Base-by-base conservation (phyloP, 1,140 invertebrate genomes). In the Xylocopa sonorina region DNA sequence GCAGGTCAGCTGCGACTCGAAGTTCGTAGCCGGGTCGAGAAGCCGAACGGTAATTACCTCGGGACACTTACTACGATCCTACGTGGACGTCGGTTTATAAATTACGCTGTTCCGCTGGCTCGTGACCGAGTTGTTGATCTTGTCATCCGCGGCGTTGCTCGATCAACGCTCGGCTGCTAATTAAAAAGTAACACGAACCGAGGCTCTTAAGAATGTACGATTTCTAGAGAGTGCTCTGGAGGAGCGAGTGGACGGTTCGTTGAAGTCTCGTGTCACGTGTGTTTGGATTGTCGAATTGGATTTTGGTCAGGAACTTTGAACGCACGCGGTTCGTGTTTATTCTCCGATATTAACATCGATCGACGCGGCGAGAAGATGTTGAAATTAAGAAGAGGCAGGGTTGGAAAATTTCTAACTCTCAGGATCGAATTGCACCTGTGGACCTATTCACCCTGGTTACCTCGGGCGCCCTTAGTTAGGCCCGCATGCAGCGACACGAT, bases 11-110 rank as follows among this genome's bases (percentile, higher is more conserved):
- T 82, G 83, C 69, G 88, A 87, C 84, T 90, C 83, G 74, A 86
- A 89, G 87, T 88, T 88, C 86, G 88, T 88, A 81, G n/a, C n/a
- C 82, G 81, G 82, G 82, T 71, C 68, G 78, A 57, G 84, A 58
- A 74, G 83, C 80, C 71, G 83, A 73, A 82, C 80, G 88, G 81
- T 90, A 91, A 91, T 91, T 90, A 90, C 90, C 82, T 86, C 87
- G 85, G 80, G 84, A 58, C 57, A 53, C 48, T 78, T 63, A 46
- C 60, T n/a, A n/a, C 51, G 60, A 78, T 81, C 60, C 67, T 24
- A 51, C 38, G 62, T 53, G 81, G 27, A 67, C 55, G 57, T 34
- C 57, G 69, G 77, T 82, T 83, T 81, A 76, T 83, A 78, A 78
- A 82, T 81, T 71, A 66, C 51, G 60, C 12, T 43, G 46, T 76